A percentile compares a stretch with the other conserved stretches of the same genome.
These are phyloP conservation scores for Scaptodrosophila latifasciaeformis DNA, from an alignment of 2,888 invertebrate species.

Conservation along the genomic window DNA sequence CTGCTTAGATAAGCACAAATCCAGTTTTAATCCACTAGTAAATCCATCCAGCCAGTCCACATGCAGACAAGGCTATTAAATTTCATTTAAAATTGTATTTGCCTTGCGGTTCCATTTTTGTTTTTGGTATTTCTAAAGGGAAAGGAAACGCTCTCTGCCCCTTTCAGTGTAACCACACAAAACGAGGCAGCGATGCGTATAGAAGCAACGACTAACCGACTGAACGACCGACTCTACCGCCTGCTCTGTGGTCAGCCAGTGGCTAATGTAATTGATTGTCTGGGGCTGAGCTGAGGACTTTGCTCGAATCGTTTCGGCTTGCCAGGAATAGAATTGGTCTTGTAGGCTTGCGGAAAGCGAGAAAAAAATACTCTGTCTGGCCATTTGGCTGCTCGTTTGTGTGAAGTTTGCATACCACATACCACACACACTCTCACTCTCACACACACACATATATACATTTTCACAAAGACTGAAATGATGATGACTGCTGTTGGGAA, in stretches of 20 bases:
- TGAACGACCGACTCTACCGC: neutral
- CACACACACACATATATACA: no score
- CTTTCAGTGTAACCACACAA: slow-evolving; percentile 37
- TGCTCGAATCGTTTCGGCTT: no score
- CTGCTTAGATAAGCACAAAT: no score
- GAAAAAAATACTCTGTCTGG: slow-evolving; percentile 24
- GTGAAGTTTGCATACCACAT: slow-evolving; percentile 35
- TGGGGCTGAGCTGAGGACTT: slow-evolving; percentile 29
- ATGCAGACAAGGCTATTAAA: no score
- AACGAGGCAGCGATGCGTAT: slow-evolving; percentile 16
- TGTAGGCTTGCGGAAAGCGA: slow-evolving; percentile 23
- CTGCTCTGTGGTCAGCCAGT: slow-evolving; percentile 34
- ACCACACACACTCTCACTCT: no score
- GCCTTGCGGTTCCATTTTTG: slow-evolving; percentile 32
- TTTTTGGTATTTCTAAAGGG: no score
- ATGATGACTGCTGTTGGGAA: no score
- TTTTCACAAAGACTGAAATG: no score
- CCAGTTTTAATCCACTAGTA: no score
- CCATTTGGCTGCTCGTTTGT: neutral
- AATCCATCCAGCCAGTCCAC: no score
- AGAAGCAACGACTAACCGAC: neutral
- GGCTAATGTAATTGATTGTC: slow-evolving; percentile 61
- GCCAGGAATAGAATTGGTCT: no score
- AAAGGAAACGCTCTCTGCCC: no score
- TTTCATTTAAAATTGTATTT: slow-evolving; percentile 33